These are phyloP conservation scores for western clawed frog (Xenopus tropicalis) DNA, from an alignment of 2,113 vertebrate species.

Conservation along the genomic window DNA sequence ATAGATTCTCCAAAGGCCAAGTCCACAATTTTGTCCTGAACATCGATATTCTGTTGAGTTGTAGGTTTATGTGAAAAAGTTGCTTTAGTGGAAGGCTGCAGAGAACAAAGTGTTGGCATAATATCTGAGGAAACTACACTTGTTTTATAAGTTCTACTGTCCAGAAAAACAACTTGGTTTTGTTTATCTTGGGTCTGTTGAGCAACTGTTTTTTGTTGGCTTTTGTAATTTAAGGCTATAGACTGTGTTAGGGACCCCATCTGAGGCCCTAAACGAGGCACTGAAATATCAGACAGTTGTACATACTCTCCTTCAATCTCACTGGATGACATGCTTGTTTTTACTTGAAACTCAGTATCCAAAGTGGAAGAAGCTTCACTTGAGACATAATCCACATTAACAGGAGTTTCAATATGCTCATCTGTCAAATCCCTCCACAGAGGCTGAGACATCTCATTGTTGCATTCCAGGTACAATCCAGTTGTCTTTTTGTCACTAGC, in stretches of 20 bases:
- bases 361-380: conserved; percentile 31
- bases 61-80: background rate
- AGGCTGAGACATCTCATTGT: background rate
- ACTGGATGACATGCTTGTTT: conserved; percentile 24
- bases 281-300: conserved; percentile 63
- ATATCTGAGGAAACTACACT: conserved; percentile 48
- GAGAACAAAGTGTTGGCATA: conserved; percentile 3
- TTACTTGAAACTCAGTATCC: conserved; percentile 45
- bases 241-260: conserved; percentile 67
- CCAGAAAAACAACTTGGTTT: conserved; percentile 13
- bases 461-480: background rate
- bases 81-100: conserved; percentile 20
- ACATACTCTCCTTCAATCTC: conserved; percentile 79
- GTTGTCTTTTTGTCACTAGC: conserved; percentile 23
- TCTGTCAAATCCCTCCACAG: conserved; percentile 17
- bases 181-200: conserved; percentile 43
- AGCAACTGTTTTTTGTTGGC: conserved; percentile 54
- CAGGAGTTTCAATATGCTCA: conserved; percentile 15
- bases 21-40: conserved; percentile 10
- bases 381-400: background rate
- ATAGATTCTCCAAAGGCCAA: background rate
- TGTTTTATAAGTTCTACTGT: conserved; percentile 49
- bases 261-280: conserved; percentile 69
- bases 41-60: background rate
- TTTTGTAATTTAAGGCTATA: conserved; percentile 58